Base-by-base conservation (phyloP, 2,888 invertebrate genomes). In the Macrosoma leucophasiata region DNA sequence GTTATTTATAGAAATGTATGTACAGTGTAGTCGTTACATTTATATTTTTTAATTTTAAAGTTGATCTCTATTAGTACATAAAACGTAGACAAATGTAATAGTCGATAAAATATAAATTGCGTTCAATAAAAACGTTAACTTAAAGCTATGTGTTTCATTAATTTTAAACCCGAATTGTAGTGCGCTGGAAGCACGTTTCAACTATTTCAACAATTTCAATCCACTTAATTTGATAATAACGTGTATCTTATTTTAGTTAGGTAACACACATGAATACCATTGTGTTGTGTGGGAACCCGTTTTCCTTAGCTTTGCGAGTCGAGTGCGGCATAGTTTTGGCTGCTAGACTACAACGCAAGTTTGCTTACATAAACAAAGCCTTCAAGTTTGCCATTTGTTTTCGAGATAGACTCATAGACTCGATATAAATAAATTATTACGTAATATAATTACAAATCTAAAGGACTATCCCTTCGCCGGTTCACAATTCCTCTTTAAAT, bases 61-160 rank as follows among this genome's bases (percentile, higher is more conserved):
- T 62, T 51, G 60, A 70, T 69, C 67, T 68, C 66, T 68, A 52
- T 50, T 70, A 74, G 67, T 56, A 52, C 65, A 50, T 58, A 61
- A 57, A 36, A 48, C 42, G 72, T 78, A 77, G 71, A 54, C 58
- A 64, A 65, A 63, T 77, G 73, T 79, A 76, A 70, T 74, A 70
- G 71, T 65, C 50, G 48, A 53, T 57, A 55, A 43, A 50, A 52
- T 68, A 75, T 72, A 63, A 73, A 78, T 78, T 77, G 66, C 74
- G 78, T 78, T 79, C 72, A 82, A 76, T 82, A 79, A 82, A 77
- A 82, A 72, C 63, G 77, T 77, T 82, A 78, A 60, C 58, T 68
- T 68, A 71, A 67, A 61, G 39, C 41, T 39, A 46, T 40, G 52
- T 43, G 48, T 70, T 65, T 68, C 20, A 42, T 57, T 56, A n/a